Percentiles rank a stretch among this genome's conserved stretches.
Conservation (phyloP, 2,113 vertebrate species). For the Trichechus manatus region DNA sequence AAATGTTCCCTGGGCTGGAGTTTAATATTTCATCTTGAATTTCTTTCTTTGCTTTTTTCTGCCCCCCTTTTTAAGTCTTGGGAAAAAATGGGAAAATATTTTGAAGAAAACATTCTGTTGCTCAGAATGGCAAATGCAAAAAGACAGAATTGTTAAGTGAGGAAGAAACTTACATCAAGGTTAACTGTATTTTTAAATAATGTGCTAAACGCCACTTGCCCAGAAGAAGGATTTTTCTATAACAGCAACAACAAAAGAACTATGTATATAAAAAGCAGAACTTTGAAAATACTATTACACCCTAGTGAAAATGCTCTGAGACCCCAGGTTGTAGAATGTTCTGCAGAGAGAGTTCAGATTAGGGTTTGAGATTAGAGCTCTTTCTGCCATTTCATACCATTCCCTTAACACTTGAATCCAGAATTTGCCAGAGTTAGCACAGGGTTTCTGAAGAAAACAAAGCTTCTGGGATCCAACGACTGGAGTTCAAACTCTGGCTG, state of each 20-base stretch:
- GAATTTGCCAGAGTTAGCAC: background rate
- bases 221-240: background rate
- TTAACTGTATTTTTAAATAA: conserved; percentile 56
- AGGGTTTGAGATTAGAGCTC: background rate
- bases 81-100: background rate
- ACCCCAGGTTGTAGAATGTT: background rate
- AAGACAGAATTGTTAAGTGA: background rate
- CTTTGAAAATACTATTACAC: background rate
- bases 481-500: background rate
- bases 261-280: background rate
- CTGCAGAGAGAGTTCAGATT: background rate
- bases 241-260: conserved; percentile 1
- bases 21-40: background rate
- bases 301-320: background rate
- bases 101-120: background rate
- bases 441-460: background rate
- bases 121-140: conserved; percentile 16
- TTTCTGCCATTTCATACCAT: background rate
- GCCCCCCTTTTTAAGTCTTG: background rate
- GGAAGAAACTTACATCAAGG: background rate
- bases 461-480: background rate
- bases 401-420: background rate
- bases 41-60: background rate
- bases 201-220: background rate
- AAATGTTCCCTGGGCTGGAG: conserved; percentile 32